Evolutionary conservation across 2,888 invertebrate species (phyloP), one percentile per base, ranked within the genome.

Genomic region (Drosophila neoperkinsi): DNA sequence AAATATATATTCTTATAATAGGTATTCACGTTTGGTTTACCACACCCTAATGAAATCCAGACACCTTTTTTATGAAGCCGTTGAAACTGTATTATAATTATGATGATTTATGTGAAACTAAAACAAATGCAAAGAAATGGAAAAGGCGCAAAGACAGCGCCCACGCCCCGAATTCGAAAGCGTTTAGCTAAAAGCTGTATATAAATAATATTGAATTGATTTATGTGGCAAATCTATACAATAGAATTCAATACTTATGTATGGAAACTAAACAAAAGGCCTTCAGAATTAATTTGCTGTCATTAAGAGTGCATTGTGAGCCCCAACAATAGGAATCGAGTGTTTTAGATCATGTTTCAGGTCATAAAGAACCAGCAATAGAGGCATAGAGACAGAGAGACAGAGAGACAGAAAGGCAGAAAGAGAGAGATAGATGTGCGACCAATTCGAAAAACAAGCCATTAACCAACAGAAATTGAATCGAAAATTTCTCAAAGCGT

Each of bases 231-330:
- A 71, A 72, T 84, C 80, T 80, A 90, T 71, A 89, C 85, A 87
- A 82, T 84, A 59, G 67, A 80, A 52, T 61, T 63, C 51, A 41
- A 68, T 50, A 51, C 64, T 4, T 66, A 64, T 38, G 30, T 61
- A 62, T 60, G 28, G 65, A 56, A 65, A 38, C 46, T 57, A 28
- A 57, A 41, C 59, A 58, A 69, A 71, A 67, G 71, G 56, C 81
- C 81, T 83, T 81, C 78, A 58, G 78, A 84, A 90, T 89, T 88
- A 87, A 89, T 89, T 82, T 66, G 76, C 73, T 72, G 81, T 56
- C 84, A 90, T 88, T 89, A 83, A 71, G 76, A 72, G 71, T 77
- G 74, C 83, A 79, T 90, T 90, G 83, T 88, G 82, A 76, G 66
- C 71, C 53, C 38, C 68, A 72, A 81, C 72, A 78, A 76, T 66